These are phyloP conservation scores for Trypoxylus dichotomus DNA, from an alignment of 1,140 invertebrate genomes.

Conservation along the genomic window DNA sequence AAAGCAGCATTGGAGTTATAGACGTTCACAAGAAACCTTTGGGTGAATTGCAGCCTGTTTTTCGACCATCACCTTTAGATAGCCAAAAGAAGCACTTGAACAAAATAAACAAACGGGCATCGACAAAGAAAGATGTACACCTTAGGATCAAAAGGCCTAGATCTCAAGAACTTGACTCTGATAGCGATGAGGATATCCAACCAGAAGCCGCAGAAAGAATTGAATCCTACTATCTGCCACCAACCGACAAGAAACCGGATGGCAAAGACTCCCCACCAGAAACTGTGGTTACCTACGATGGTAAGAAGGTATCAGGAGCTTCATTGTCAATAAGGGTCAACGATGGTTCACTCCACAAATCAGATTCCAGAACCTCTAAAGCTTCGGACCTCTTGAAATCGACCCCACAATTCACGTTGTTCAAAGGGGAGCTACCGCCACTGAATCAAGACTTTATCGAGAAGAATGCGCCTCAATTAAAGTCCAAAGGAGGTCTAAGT, in stretches of 20 bases:
- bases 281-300: slow-evolving; percentile 71
- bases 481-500: slow-evolving; percentile 40
- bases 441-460: slow-evolving; percentile 51
- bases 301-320: slow-evolving; percentile 67
- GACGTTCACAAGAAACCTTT: slow-evolving; percentile 57
- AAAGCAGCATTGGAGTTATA: slow-evolving; percentile 57
- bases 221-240: slow-evolving; percentile 70
- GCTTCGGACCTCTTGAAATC: slow-evolving; percentile 62
- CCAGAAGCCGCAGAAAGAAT: slow-evolving; percentile 70
- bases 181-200: slow-evolving; percentile 49
- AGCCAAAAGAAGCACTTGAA: slow-evolving; percentile 42
- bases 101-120: slow-evolving; percentile 36
- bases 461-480: slow-evolving; percentile 47
- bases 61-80: slow-evolving; percentile 70
- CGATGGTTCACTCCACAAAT: slow-evolving; percentile 48
- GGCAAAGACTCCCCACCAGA: slow-evolving; percentile 54
- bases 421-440: slow-evolving; percentile 69
- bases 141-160: slow-evolving; percentile 47
- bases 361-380: slow-evolving; percentile 54
- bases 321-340: slow-evolving; percentile 62
- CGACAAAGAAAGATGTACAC: slow-evolving; percentile 52
- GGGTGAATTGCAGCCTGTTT: slow-evolving; percentile 71
- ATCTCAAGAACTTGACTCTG: slow-evolving; percentile 27
- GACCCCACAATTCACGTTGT: slow-evolving; percentile 71
- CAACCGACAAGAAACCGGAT: slow-evolving; percentile 52